phyloP scores from a whole-genome alignment of 2,113 vertebrate species.

The Circaetus cinerascens region DNA sequence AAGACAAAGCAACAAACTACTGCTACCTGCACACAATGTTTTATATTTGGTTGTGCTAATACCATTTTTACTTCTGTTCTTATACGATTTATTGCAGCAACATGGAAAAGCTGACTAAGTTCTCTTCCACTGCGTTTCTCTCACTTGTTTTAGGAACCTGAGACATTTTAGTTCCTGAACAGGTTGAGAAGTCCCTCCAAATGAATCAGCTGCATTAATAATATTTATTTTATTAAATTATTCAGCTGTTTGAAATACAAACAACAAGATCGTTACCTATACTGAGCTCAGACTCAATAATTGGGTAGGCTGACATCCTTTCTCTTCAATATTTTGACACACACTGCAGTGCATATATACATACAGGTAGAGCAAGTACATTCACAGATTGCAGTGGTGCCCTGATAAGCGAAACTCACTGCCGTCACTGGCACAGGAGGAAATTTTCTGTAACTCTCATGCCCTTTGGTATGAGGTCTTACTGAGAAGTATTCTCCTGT shows the following conservation, averaged over 20 bases:
- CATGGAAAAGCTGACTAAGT: background rate
- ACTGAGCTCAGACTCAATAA: background rate
- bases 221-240: background rate
- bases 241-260: background rate
- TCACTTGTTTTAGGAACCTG: background rate
- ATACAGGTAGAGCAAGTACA: background rate
- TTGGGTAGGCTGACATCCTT: background rate
- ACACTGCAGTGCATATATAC: background rate
- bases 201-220: background rate
- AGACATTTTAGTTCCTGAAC: background rate
- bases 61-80: background rate
- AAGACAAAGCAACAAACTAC: background rate
- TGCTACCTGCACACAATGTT: background rate
- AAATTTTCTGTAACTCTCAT: background rate
- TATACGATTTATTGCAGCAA: background rate
- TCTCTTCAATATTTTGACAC: background rate
- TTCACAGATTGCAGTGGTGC: background rate
- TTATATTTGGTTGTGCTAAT: constrained; percentile 5
- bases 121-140: background rate
- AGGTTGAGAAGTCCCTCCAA: background rate
- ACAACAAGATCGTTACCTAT: background rate
- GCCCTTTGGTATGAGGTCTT: constrained; percentile 38
- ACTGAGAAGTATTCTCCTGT: constrained; percentile 45
- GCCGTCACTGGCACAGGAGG: background rate
- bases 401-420: background rate